Base-by-base conservation (phyloP, 2,797 vertebrate species). In the Spondyliosoma cantharus region DNA sequence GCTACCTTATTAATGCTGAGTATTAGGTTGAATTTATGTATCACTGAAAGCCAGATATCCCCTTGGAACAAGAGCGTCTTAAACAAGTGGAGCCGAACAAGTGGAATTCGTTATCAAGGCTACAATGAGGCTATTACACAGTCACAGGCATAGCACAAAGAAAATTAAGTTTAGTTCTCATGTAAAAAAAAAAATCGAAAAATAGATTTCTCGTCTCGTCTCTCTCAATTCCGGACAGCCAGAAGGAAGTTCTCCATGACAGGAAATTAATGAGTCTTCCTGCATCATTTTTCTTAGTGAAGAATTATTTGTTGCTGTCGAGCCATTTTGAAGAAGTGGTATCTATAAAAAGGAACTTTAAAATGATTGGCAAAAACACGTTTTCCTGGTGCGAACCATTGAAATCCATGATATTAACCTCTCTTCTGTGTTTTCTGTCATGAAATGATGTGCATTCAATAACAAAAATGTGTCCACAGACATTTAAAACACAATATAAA, bases 401-500 rank as follows among this genome's bases (percentile, higher is more conserved):
- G n/a, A 76, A 62, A 59, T 60, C 2, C 7, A 50, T 8, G 17
- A 61, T 24, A 19, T 42, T 6, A 29, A 7, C 22, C 42, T 70
- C 16, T 62, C 52, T 37, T 76, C 20, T n/a, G 13, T 63, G 17
- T 77, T 56, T 25, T 71, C 52, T 54, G 7, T 27, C 13, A 19
- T 62, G 20, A 68, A 42, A 62, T 62, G 22, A 59, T 50, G 22
- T 16, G 15, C 7, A 64, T 0, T 37, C n/a, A 73, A 76, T 42
- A 61, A 45, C 4, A 81, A 80, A 65, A 62, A 1, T 5, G 16
- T 57, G 13, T 68, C 61, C 48, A 48, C 3, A 11, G 37, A 20
- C 17, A 54, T 54, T 77, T 49, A 12, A 62, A 70, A 80, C 46
- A 63, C 3, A 58, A 77, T 76, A n/a, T 9, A 32, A 78, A 24